Evolutionary conservation across 35 echinoderm and acorn worm genomes (phyloP).

Genomic region (Diadema setosum): DNA sequence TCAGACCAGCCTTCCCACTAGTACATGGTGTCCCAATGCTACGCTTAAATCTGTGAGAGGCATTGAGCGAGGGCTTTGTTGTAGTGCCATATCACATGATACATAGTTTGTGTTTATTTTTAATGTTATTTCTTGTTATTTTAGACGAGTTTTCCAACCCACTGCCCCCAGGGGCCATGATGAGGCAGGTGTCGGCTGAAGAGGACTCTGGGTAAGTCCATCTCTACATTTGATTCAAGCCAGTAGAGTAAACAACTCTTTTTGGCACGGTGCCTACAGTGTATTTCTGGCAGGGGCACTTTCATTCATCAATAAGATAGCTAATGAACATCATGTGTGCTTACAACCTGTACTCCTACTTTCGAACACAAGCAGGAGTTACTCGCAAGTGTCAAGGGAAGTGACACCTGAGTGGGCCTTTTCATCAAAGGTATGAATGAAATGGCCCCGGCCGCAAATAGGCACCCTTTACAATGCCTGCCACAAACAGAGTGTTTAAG

Average conservation of each 20-base stretch:
- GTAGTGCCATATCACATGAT: too few species aligned
- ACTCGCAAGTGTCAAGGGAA: not conserved
- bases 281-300: too few species aligned
- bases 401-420: not conserved
- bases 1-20: too few species aligned
- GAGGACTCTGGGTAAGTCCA: slow-evolving; percentile 1
- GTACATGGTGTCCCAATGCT: too few species aligned
- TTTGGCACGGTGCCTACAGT: too few species aligned
- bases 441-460: too few species aligned
- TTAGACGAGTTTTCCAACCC: not conserved
- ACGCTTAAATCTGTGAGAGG: too few species aligned
- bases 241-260: not conserved
- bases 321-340: not conserved
- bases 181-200: not conserved
- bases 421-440: too few species aligned
- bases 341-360: not conserved
- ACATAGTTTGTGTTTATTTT: too few species aligned
- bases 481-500: too few species aligned
- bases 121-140: not conserved
- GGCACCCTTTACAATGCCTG: too few species aligned
- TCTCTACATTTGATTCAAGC: not conserved
- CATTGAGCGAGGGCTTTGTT: too few species aligned
- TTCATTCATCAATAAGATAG: not conserved
- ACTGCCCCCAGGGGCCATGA: not conserved
- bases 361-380: not conserved